Evolutionary conservation across 2,888 invertebrate genomes (phyloP).

Genomic region (Cheiracanthium punctorium): DNA sequence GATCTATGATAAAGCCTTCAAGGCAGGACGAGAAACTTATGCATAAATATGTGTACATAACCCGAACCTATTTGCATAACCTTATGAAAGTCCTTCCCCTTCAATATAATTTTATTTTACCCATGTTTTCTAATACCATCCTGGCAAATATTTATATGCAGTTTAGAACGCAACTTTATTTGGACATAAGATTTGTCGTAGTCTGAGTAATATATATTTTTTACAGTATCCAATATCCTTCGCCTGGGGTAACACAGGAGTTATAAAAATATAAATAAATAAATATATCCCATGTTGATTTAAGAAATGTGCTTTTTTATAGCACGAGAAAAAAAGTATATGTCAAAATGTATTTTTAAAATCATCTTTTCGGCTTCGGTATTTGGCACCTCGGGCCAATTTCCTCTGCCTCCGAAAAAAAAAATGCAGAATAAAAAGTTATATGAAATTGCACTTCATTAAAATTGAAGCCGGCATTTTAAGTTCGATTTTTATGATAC

Average conservation of each 20-base stretch:
- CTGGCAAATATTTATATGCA: neutral
- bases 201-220: neutral
- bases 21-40: conserved; percentile 26
- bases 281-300: conserved; percentile 56
- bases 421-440: conserved; percentile 17
- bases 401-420: neutral
- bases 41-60: conserved; percentile 40
- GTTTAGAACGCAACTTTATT: neutral
- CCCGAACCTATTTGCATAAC: conserved; percentile 50
- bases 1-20: conserved; percentile 12
- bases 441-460: conserved; percentile 63
- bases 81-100: conserved; percentile 22
- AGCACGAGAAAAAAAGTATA: conserved; percentile 19
- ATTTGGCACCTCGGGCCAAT: conserved; percentile 31
- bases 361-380: conserved; percentile 42
- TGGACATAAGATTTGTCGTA: neutral
- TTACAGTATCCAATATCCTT: conserved; percentile 19
- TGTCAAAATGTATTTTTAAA: conserved; percentile 51
- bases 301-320: conserved; percentile 35
- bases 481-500: conserved; percentile 64
- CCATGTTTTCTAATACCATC: neutral
- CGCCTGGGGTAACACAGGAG: conserved; percentile 38
- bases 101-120: neutral
- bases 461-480: conserved; percentile 52
- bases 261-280: conserved; percentile 32